Percentiles rank a stretch among this genome's conserved stretches.
These are phyloP conservation scores for Rhyzopertha dominica DNA, from an alignment of 1,140 invertebrate species.

Conservation along the genomic window DNA sequence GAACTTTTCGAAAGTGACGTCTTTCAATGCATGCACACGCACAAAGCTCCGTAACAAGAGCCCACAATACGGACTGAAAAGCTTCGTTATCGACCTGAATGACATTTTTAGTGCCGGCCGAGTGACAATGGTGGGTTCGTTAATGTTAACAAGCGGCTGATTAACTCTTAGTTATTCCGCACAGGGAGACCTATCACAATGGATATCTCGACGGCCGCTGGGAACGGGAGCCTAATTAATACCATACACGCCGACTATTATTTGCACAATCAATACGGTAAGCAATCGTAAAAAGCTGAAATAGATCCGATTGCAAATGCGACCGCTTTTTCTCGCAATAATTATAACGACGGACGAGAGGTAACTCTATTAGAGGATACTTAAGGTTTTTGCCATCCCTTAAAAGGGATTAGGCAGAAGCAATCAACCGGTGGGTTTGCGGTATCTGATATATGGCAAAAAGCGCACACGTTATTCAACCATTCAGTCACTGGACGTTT, in stretches of 20 bases:
- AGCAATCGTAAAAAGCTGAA: constrained; percentile 7
- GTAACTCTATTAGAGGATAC: too few species aligned
- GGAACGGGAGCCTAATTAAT: constrained; percentile 24
- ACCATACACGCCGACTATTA: constrained; percentile 22
- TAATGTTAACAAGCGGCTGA: constrained; percentile 38
- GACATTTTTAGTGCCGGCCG: constrained; percentile 33
- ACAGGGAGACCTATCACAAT: constrained; percentile 12
- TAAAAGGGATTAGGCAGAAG: too few species aligned
- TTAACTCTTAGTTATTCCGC: constrained; percentile 27
- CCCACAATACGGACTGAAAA: constrained; percentile 25
- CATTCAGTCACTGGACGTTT: too few species aligned
- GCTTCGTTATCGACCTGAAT: constrained; percentile 33
- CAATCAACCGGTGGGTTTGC: too few species aligned
- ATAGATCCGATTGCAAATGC: constrained; percentile 11
- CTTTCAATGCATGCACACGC: constrained; percentile 26
- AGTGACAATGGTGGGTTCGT: constrained; percentile 34
- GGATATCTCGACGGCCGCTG: constrained; percentile 14
- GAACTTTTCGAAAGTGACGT: too few species aligned
- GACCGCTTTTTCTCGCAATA: too few species aligned
- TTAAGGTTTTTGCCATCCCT: too few species aligned
- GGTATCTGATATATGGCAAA: too few species aligned
- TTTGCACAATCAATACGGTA: constrained; percentile 16
- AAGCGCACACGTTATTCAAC: too few species aligned
- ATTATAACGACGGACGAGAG: too few species aligned
- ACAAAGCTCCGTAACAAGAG: constrained; percentile 27